Percentiles rank a stretch among this genome's conserved stretches.
phyloP scores from a whole-genome alignment of 2,113 vertebrate species.

The Bos javanicus region DNA sequence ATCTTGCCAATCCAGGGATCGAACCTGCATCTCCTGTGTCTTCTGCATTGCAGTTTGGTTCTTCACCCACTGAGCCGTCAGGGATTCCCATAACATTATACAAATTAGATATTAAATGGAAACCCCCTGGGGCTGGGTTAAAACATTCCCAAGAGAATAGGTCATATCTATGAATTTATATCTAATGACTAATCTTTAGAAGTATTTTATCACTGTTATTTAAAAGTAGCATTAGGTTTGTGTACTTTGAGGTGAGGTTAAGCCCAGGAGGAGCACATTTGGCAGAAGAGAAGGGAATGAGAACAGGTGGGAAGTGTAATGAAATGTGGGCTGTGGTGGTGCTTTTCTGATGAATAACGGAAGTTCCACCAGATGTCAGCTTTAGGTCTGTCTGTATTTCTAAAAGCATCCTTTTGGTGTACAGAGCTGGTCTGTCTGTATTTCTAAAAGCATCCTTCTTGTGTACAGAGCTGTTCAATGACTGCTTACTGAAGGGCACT shows the following conservation, averaged over 20 bases:
- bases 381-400: neutral
- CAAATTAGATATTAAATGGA: neutral
- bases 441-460: too few relatives aligned
- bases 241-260: neutral
- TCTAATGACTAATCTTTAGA: neutral
- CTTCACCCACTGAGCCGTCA: neutral
- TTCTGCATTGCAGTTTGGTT: neutral
- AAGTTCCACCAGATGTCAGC: neutral
- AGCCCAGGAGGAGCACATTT: neutral
- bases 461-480: neutral
- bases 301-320: neutral
- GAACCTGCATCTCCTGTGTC: neutral
- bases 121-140: neutral
- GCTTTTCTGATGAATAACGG: neutral
- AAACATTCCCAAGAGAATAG: neutral
- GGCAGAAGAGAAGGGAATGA: neutral
- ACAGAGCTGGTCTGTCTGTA: neutral
- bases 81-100: neutral
- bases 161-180: neutral
- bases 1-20: neutral
- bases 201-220: neutral
- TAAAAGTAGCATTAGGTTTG: neutral
- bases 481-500: neutral
- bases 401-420: neutral
- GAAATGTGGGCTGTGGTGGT: neutral